These are phyloP conservation scores for Myrmecophaga tridactyla DNA, from an alignment of 2,113 vertebrate genomes.

Conservation along the genomic window DNA sequence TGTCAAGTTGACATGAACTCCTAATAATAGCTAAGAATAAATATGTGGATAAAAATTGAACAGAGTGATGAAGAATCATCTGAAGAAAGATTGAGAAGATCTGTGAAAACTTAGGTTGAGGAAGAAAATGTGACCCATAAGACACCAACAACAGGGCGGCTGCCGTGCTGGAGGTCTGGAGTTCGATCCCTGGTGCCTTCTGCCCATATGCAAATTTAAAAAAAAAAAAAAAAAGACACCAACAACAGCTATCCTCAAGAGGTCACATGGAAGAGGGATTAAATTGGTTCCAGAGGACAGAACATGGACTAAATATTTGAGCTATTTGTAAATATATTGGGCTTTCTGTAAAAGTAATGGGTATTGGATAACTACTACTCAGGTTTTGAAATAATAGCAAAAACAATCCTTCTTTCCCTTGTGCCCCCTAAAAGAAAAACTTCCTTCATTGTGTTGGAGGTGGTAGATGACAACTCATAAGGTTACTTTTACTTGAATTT, in stretches of 20 bases:
- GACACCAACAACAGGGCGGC: rapidly evolving
- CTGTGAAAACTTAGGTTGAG: background rate
- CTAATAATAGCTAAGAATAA: background rate
- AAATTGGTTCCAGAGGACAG: background rate
- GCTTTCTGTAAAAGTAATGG: background rate
- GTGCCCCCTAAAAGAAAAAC: background rate
- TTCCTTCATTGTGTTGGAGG: background rate
- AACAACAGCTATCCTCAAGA: background rate
- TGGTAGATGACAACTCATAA: background rate
- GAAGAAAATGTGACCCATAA: background rate
- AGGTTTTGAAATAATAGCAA: background rate
- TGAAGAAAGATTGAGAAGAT: background rate
- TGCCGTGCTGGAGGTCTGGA: too few species aligned
- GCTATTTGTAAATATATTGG: background rate
- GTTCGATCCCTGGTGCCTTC: too few species aligned
- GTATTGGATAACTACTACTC: background rate
- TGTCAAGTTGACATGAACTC: background rate
- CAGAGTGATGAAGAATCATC: background rate
- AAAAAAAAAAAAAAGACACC: too few species aligned
- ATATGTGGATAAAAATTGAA: background rate
- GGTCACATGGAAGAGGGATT: background rate
- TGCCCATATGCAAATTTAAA: too few species aligned
- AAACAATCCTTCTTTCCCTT: background rate
- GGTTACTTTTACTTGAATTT: background rate
- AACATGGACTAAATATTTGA: too few species aligned